A percentile compares a stretch with the other conserved stretches of the same genome.
Conservation (phyloP, 2,797 vertebrate genomes). For the Emys orbicularis region DNA sequence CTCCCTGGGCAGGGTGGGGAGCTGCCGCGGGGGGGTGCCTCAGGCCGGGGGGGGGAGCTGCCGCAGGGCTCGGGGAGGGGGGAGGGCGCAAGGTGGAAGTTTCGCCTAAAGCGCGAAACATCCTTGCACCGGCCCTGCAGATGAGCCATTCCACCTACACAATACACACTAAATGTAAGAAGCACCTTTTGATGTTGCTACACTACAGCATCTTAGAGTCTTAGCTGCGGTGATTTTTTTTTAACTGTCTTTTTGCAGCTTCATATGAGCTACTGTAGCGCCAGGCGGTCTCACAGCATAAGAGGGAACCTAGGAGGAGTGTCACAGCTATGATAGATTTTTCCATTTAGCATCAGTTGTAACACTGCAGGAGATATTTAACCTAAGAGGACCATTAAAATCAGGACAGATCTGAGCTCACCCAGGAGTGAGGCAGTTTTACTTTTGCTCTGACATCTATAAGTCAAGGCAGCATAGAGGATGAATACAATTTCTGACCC, state of each 20-base stretch:
- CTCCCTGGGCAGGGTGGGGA: too few relatives aligned
- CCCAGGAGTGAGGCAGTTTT: background rate
- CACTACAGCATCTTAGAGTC: background rate
- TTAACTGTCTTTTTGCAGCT: background rate
- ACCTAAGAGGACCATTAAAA: background rate
- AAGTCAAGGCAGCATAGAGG: background rate
- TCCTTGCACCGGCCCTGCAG: background rate
- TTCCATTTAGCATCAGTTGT: background rate
- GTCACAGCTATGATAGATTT: background rate
- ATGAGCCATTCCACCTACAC: too few relatives aligned
- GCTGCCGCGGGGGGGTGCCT: too few relatives aligned
- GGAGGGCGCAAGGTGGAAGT: too few relatives aligned
- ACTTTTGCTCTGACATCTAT: background rate
- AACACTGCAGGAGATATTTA: background rate
- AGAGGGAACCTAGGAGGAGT: background rate
- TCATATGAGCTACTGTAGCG: background rate
- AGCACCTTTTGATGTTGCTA: background rate
- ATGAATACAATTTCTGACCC: background rate
- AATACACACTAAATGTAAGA: background rate
- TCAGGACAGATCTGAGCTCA: background rate
- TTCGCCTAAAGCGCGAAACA: too few relatives aligned
- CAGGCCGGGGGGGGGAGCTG: too few relatives aligned
- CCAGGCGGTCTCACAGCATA: background rate
- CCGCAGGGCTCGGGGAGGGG: too few relatives aligned
- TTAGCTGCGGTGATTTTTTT: background rate